Conservation (phyloP, 2,888 invertebrate species). For the Conomelus anceps region DNA sequence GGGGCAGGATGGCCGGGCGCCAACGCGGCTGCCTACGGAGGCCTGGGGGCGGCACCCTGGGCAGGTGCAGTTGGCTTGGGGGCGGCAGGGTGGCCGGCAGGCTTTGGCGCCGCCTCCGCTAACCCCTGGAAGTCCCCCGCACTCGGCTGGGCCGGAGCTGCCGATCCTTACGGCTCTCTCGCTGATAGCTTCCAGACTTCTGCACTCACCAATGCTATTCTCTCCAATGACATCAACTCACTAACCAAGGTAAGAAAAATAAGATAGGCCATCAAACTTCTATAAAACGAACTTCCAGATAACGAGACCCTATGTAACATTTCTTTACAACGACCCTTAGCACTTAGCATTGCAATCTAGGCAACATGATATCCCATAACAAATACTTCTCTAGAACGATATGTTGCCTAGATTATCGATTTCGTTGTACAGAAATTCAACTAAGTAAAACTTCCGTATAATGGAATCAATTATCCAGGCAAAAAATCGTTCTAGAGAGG, state of each 20-base stretch:
- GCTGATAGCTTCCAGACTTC: neutral
- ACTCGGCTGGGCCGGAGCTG: neutral
- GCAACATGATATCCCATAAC: too few species aligned
- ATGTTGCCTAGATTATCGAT: too few species aligned
- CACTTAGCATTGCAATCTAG: too few species aligned
- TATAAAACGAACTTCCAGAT: too few species aligned
- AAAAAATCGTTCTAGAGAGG: too few species aligned
- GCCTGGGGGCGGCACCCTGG: neutral
- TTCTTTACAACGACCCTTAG: too few species aligned
- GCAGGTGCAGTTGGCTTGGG: neutral
- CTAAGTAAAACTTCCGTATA: too few species aligned
- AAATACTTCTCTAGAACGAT: too few species aligned
- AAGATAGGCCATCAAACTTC: too few species aligned
- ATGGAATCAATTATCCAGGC: too few species aligned
- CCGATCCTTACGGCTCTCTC: neutral
- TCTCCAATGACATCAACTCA: neutral
- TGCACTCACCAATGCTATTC: neutral
- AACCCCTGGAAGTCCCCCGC: constrained; percentile 21
- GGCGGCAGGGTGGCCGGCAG: constrained; percentile 6
- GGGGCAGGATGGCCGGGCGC: constrained; percentile 9
- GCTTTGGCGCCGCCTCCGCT: constrained; percentile 28
- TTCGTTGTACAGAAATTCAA: too few species aligned
- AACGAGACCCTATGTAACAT: too few species aligned
- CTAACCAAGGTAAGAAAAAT: neutral
- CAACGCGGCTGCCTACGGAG: neutral